Conservation (phyloP, 2,113 vertebrate species). For the Nothoprocta pentlandii region DNA sequence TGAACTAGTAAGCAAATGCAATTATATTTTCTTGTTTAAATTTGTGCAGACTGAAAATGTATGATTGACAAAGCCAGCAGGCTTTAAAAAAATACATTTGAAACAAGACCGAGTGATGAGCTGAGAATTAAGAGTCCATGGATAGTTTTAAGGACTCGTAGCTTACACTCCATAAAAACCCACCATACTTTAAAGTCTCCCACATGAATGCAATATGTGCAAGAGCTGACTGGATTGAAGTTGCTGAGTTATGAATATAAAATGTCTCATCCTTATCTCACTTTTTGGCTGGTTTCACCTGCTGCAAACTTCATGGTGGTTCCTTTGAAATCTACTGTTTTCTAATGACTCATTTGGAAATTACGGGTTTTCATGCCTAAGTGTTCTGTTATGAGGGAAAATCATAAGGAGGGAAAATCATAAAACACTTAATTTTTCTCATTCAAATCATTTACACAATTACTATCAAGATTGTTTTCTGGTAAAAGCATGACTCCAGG, state of each 20-base stretch:
- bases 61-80: not conserved
- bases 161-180: not conserved
- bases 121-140: not conserved
- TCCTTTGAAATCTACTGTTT: constrained; percentile 44
- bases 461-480: not conserved
- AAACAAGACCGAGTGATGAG: not conserved
- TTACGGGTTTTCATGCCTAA: not conserved
- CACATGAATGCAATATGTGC: not conserved
- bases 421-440: not conserved
- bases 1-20: not conserved
- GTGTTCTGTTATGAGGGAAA: not conserved
- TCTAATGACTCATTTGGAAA: constrained; percentile 52
- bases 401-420: not conserved
- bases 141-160: not conserved
- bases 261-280: constrained; percentile 23
- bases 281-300: constrained; percentile 29
- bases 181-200: not conserved
- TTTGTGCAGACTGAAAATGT: not conserved
- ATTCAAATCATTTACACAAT: not conserved
- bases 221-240: not conserved
- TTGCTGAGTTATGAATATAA: not conserved
- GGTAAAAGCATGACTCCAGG: not conserved
- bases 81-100: not conserved
- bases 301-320: constrained; percentile 15
- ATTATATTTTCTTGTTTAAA: not conserved